Conservation (phyloP, 2,797 vertebrate species). For the Streptopelia turtur region DNA sequence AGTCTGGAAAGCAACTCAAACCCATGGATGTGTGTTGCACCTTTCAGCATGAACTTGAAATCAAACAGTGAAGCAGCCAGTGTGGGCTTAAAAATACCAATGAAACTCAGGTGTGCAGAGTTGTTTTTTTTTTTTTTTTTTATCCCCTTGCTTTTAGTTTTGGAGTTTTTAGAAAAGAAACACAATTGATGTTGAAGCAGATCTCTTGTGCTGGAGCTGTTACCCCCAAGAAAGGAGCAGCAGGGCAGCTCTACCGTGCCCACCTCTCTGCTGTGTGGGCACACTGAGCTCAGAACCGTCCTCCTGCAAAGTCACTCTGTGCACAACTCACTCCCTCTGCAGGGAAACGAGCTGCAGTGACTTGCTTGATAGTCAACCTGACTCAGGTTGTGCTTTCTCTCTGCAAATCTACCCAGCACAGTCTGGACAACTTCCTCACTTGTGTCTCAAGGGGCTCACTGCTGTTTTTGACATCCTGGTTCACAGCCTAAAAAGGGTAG, state of each 20-base stretch:
- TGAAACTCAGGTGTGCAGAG: accelerated
- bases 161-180: background rate
- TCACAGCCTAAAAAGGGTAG: slow-evolving; percentile 10
- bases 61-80: background rate
- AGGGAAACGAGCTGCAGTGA: background rate
- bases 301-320: too few species aligned
- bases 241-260: background rate
- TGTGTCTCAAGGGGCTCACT: background rate
- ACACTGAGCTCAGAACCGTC: too few species aligned
- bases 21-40: accelerated
- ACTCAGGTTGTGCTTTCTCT: background rate
- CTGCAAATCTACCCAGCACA: background rate
- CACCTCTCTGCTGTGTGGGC: too few species aligned
- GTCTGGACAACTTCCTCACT: background rate
- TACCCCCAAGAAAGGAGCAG: accelerated
- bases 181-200: background rate
- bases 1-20: accelerated
- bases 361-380: background rate
- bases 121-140: background rate
- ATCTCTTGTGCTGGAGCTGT: background rate
- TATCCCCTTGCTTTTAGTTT: background rate
- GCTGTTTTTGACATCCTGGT: slow-evolving; percentile 3
- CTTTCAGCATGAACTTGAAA: accelerated
- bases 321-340: accelerated
- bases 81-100: background rate